A percentile compares a stretch with the other conserved stretches of the same genome.
Conservation (phyloP, 2,888 invertebrate species). For the Pseudococcus longispinus region DNA sequence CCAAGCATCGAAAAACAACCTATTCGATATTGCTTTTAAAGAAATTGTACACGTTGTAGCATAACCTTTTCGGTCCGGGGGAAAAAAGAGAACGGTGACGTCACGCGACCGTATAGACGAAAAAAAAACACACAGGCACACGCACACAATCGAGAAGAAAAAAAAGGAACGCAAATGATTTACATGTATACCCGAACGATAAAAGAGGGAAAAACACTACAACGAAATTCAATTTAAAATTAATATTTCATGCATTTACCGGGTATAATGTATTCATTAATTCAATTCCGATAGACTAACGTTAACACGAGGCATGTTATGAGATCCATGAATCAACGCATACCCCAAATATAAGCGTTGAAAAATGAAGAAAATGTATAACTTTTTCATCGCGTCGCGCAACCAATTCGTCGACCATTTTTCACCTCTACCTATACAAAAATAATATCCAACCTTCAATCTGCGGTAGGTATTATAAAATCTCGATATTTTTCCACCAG, state of each 20-base stretch:
- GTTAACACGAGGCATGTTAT: constrained; percentile 19
- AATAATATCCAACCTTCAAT: background rate
- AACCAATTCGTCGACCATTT: background rate
- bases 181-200: background rate
- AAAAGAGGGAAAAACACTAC: constrained; percentile 21
- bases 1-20: background rate
- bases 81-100: background rate
- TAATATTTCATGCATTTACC: constrained; percentile 24
- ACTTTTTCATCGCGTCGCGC: background rate
- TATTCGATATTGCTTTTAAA: background rate
- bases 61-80: background rate
- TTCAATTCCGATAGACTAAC: constrained; percentile 34
- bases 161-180: constrained; percentile 6
- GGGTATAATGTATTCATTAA: constrained; percentile 31
- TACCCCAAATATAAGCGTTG: background rate
- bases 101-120: background rate
- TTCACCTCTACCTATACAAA: background rate
- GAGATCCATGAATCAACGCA: constrained; percentile 18
- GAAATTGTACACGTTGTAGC: background rate
- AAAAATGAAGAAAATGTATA: constrained; percentile 5
- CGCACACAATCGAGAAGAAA: too few relatives aligned
- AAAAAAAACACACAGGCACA: background rate
- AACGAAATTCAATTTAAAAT: constrained; percentile 31
- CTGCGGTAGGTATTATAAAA: background rate
- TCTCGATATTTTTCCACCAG: background rate